Conservation (phyloP, 1,140 invertebrate genomes). For the Neotoxoptera formosana region DNA sequence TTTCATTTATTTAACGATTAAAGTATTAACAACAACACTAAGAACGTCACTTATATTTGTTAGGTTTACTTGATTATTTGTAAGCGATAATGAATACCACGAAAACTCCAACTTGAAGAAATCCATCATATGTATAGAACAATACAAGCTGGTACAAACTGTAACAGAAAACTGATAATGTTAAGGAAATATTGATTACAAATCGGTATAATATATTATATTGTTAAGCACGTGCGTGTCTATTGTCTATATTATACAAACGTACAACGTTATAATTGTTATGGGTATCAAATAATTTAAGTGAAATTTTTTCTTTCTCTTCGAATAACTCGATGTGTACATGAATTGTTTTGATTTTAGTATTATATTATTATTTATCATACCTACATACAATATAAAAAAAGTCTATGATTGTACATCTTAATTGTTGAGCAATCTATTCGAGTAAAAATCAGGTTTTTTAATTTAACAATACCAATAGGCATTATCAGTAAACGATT, state of each 20-base stretch:
- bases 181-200: neutral
- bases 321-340: neutral
- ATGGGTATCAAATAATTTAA: neutral
- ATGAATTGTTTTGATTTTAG: neutral
- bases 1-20: neutral
- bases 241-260: neutral
- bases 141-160: neutral
- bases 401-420: neutral
- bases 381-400: neutral
- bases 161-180: neutral
- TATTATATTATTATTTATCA: neutral
- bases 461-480: neutral
- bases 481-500: neutral
- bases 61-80: neutral
- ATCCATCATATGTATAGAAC: neutral
- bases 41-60: neutral
- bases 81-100: neutral
- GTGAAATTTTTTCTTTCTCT: neutral
- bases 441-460: neutral
- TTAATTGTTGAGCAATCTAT: neutral
- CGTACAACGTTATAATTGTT: neutral
- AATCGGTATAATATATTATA: neutral
- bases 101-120: neutral
- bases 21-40: neutral
- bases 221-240: neutral